These are phyloP conservation scores for Xenopus petersii DNA, from an alignment of 2,797 vertebrate genomes.

Conservation along the genomic window DNA sequence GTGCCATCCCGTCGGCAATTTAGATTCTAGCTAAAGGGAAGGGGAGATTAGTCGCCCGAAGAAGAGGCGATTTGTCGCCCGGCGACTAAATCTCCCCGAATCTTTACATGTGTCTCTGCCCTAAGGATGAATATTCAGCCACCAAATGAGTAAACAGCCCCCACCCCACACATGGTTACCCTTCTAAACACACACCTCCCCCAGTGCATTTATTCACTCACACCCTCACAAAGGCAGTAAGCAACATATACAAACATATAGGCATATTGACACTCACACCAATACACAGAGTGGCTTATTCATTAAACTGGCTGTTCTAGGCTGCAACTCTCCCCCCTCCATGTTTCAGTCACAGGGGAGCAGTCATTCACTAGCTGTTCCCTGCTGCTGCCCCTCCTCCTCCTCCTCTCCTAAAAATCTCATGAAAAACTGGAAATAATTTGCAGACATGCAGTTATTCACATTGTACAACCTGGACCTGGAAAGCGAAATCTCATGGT, in stretches of 20 bases:
- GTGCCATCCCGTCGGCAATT: too few relatives aligned
- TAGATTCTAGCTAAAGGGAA: too few relatives aligned
- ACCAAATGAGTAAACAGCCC: background rate
- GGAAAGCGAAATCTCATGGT: too few relatives aligned
- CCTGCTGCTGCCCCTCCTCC: background rate
- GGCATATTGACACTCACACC: conserved; percentile 5
- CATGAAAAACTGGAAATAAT: conserved; percentile 3
- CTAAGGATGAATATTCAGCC: background rate
- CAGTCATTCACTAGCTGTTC: conserved; percentile 26
- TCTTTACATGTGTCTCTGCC: too few relatives aligned
- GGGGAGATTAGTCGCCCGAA: too few relatives aligned
- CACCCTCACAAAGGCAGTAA: conserved; percentile 10
- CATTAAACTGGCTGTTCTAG: conserved; percentile 28
- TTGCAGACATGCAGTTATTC: background rate
- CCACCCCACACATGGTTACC: background rate
- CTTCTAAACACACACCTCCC: background rate
- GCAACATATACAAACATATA: conserved; percentile 16
- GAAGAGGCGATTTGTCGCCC: too few relatives aligned
- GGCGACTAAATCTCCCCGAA: too few relatives aligned
- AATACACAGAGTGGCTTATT: conserved; percentile 32
- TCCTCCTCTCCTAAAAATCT: background rate
- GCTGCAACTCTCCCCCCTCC: background rate
- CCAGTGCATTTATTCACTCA: conserved; percentile 1
- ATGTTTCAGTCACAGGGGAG: conserved; percentile 11
- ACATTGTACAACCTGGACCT: background rate